These are phyloP conservation scores for Platycheirus albimanus DNA, from an alignment of 2,888 invertebrate genomes.

Conservation along the genomic window DNA sequence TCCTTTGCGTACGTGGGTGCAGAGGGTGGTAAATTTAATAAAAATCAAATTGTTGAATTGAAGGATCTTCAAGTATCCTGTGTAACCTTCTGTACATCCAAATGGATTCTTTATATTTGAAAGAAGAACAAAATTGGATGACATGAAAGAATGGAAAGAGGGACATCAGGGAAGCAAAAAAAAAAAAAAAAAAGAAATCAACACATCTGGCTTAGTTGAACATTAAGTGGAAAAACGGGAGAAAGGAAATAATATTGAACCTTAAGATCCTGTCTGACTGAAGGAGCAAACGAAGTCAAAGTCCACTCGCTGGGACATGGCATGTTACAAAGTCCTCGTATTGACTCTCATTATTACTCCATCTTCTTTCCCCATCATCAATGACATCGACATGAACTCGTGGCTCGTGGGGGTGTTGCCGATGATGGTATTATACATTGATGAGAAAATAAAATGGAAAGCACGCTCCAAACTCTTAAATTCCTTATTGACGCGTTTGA, in stretches of 20 bases:
- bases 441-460: conserved; percentile 64
- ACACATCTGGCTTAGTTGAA: conserved; percentile 56
- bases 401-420: background rate
- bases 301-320: conserved; percentile 37
- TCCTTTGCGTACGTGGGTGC: background rate
- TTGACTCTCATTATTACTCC: conserved; percentile 68
- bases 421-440: conserved; percentile 44
- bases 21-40: conserved; percentile 51
- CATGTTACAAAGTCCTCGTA: conserved; percentile 37
- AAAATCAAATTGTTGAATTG: conserved; percentile 66
- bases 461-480: conserved; percentile 40
- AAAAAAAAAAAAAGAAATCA: conserved; percentile 23
- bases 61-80: conserved; percentile 39
- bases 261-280: conserved; percentile 6
- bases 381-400: conserved; percentile 24
- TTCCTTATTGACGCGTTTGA: conserved; percentile 44
- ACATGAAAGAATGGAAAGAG: background rate
- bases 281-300: conserved; percentile 12
- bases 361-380: conserved; percentile 40
- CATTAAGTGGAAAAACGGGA: conserved; percentile 23
- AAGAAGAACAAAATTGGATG: conserved; percentile 14
- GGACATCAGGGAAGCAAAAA: no score
- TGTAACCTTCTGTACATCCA: conserved; percentile 36
- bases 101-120: conserved; percentile 48
- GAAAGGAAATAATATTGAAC: conserved; percentile 47